Evolutionary conservation across 1,140 invertebrate species (phyloP).

Genomic region (Drosophila funebris): DNA sequence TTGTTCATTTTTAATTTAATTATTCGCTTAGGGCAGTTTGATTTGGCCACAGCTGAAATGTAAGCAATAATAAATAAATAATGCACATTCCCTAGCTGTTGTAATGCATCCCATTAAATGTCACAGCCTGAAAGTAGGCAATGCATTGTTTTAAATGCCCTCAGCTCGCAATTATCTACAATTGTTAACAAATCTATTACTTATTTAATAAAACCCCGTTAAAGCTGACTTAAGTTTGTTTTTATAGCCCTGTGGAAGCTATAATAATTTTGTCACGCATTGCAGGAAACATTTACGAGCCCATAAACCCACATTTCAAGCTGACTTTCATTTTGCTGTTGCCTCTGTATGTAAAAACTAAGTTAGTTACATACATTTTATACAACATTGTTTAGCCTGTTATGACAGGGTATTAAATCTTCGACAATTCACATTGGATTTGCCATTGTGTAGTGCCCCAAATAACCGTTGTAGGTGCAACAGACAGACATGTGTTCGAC

Average conservation of each 20-base stretch:
- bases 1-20: not conserved
- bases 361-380: no score
- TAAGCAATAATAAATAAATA: constrained; percentile 10
- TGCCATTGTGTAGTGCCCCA: constrained; percentile 17
- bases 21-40: no score
- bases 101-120: not conserved
- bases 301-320: constrained; percentile 23
- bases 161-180: not conserved
- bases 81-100: no score
- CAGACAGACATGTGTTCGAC: constrained; percentile 24
- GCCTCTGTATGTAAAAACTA: not conserved
- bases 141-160: not conserved
- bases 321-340: not conserved
- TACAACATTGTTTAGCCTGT: no score
- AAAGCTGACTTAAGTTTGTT: not conserved
- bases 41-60: not conserved
- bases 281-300: constrained; percentile 18
- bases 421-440: constrained; percentile 4
- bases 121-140: not conserved
- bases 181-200: constrained; percentile 8
- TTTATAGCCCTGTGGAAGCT: not conserved
- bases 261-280: constrained; percentile 23
- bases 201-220: not conserved
- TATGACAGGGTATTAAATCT: constrained; percentile 22
- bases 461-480: constrained; percentile 24